Evolutionary conservation across 1,140 invertebrate species (phyloP), one percentile per base, ranked within the genome.

Genomic region (Pomacea maculata): DNA sequence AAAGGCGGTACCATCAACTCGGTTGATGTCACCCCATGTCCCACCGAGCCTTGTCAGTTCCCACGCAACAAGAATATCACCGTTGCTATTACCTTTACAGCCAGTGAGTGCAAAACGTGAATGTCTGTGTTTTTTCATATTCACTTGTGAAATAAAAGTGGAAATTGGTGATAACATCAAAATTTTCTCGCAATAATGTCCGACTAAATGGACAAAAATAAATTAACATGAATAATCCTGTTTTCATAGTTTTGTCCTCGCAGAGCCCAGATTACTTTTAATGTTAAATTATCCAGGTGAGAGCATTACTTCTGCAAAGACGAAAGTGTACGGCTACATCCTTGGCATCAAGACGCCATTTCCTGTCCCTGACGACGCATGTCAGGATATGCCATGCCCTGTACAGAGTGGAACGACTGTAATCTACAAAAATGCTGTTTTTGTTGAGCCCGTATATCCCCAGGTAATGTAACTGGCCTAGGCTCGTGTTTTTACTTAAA

Each of bases 21-120:
- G 2, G 81, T 85, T n/a, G 79, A 83, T 70, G 63, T 85, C 15
- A 83, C 64, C 7, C 81, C 81, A 21, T 85, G 85, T 65, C 72
- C 81, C 10, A 8, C 64, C 15, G 79, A 83, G 71, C 85, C 85
- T 2, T 85, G 85, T 29, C 64, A 75, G 67, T 75, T 85, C 61
- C 72, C 74, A 71, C 67, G 76, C 17, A 79, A 73, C 63, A 84
- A 81, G 21, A 84, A 82, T 67, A 80, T 83, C 15, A 79, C 76
- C 15, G 75, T 84, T 10, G 29, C 80, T 17, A 74, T 85, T 17
- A 61, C 55, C 8, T 84, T 83, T 68, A 84, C 80, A 9, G 61
- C 85, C 15, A 81, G 85, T 85, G 76, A 78, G 83, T 81, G 45
- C 55, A 11, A 11, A 73, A 21, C 65, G 9, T 29, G 10, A 74